Evolutionary conservation across 2,113 vertebrate species (phyloP).

Genomic region (Chloropsis hardwickii): DNA sequence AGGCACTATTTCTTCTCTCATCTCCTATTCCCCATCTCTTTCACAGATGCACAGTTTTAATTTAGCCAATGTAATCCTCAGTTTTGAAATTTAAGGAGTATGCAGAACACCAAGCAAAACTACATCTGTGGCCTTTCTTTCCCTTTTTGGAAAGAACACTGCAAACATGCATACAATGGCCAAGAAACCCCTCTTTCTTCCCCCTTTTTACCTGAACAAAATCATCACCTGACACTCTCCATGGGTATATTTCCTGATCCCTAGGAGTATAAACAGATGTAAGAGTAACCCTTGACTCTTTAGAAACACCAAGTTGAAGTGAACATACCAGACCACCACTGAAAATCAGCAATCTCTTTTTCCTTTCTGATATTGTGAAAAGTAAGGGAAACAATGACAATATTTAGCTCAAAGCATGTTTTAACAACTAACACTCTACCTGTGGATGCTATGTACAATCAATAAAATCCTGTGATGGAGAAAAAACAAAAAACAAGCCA

Average conservation of each 20-base stretch:
- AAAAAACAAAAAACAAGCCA: background rate
- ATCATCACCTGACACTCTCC: background rate
- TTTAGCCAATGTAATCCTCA: background rate
- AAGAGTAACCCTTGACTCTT: background rate
- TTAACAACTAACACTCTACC: background rate
- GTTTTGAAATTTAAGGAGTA: background rate
- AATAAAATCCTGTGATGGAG: background rate
- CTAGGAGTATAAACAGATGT: background rate
- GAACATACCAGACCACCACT: background rate
- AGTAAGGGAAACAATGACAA: background rate
- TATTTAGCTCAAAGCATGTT: background rate
- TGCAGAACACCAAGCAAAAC: background rate
- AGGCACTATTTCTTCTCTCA: background rate
- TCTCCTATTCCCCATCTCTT: background rate
- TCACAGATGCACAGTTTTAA: background rate
- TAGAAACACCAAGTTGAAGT: background rate
- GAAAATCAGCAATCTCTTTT: background rate
- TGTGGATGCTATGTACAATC: background rate
- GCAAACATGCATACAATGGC: rapidly evolving
- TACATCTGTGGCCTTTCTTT: background rate
- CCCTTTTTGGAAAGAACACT: background rate
- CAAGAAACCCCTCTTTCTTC: rapidly evolving
- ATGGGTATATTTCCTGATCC: background rate
- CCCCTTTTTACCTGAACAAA: background rate
- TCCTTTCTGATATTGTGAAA: background rate